Conservation (phyloP, 2,888 invertebrate genomes). For the Teleogryllus oceanicus region DNA sequence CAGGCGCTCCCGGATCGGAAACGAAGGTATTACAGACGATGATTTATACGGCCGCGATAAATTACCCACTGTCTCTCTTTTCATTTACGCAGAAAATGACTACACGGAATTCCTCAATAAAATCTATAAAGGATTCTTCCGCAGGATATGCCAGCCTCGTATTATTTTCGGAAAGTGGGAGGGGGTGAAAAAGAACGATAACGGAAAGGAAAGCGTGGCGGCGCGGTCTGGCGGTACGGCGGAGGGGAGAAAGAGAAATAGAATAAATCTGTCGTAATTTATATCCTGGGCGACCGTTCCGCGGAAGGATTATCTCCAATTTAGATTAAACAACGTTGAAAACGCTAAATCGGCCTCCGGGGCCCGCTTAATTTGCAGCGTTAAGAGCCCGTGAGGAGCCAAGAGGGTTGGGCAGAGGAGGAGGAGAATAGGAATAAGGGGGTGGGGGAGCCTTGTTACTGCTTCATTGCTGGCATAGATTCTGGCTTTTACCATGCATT, state of each 20-base stretch:
- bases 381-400: background rate
- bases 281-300: background rate
- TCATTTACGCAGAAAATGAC: conserved; percentile 6
- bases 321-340: conserved; percentile 4
- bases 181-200: background rate
- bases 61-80: conserved; percentile 6
- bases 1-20: background rate
- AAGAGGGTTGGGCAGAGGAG: background rate
- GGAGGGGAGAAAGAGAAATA: background rate
- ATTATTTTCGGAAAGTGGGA: background rate
- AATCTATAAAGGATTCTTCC: conserved; percentile 18
- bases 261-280: conserved; percentile 4
- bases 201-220: background rate
- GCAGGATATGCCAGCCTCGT: background rate
- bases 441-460: too few species aligned
- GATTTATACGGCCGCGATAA: background rate
- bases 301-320: background rate
- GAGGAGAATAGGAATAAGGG: background rate
- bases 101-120: conserved; percentile 18
- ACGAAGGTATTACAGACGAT: background rate
- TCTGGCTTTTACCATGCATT: too few species aligned
- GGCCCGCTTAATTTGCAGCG: background rate
- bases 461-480: too few species aligned
- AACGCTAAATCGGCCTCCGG: background rate
- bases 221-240: too few species aligned